Evolutionary conservation across 1,140 invertebrate genomes (phyloP), one percentile per base, ranked within the genome.

Genomic region (Panulirus ornatus): DNA sequence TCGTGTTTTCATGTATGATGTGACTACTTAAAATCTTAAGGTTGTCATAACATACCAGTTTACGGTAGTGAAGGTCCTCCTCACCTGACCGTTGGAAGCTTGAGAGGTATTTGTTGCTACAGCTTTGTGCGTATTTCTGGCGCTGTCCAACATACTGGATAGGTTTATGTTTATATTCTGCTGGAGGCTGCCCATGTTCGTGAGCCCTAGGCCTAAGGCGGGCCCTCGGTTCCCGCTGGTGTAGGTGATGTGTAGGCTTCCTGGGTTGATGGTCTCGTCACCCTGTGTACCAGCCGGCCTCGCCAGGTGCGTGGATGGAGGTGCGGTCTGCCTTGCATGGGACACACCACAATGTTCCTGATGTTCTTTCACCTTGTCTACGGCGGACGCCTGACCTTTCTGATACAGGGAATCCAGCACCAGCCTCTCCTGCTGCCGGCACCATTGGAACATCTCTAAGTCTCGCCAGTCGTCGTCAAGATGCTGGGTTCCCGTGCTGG

Each of bases 161-260:
- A 89, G 19, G 22, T 89, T 89, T 19, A 89, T 89, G n/a, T 89
- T 89, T 34, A 89, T 89, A 42, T 89, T 89, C 70, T 89, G 87
- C 38, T 81, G 79, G 11, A 75, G 8, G 38, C 78, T 47, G 51
- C 87, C 87, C 27, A 89, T 44, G 8, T 51, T 51, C 0, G 63
- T 75, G 9, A 89, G 2, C 3, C 66, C 81, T 63, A 89, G 78
- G 36, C 63, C 78, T 36, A 83, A 38, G 30, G 54, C 75, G 0
- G 75, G 75, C 6, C 40, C 54, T 42, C 36, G 66, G 34, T 66
- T 44, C 38, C 83, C 66, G 58, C 36, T 51, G 36, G 58, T 76
- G 30, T 88, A 88, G n/a, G 85, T 88, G 3, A 88, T 79, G 22
- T 88, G 85, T 22, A 88, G 58, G 34, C 51, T 66, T 2, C 51